Evolutionary conservation across 2,113 vertebrate genomes (phyloP), one percentile per base, ranked within the genome.

Genomic region (Atlantisia rogersi): DNA sequence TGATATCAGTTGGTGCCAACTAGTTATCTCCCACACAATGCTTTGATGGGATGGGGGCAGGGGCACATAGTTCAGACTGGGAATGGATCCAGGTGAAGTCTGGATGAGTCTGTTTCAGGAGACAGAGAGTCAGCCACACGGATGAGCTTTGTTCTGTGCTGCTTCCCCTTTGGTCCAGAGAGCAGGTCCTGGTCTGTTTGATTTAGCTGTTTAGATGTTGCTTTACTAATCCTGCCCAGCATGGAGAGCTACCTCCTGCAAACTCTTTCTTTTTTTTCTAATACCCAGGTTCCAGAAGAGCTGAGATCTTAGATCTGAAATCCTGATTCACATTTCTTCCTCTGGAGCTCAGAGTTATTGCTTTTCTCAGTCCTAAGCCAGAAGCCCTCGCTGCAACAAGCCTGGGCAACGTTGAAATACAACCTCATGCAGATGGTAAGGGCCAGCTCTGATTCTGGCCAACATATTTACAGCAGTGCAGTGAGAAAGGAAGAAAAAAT

Each of bases 391-490:
- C 25, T 82, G 50, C 63, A 95, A 85, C 70, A 87, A 82, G n/a
- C 75, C 44, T 12, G 12, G 55, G 50, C 21, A 50, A 75, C 26
- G 10, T n/a, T 95, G 67, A 97, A 94, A 95, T 95, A 94, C 67
- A 95, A 44, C 55, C 50, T 82, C 58, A 87, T 86, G 55, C 91
- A 95, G 95, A 93, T 77, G 89, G 91, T 50, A 90, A 19, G 26
- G 84, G 58, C 84, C 87, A 85, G 44, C 67, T 85, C 90, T 95
- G 74, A 55, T 73, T 92, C 70, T 76, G 93, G 74, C 84, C 87
- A 96, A 76, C 39, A 44, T 76, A 77, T 95, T 91, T 91, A 91
- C 70, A 76, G 53, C 40, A 62, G 77, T n/a, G 53, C 40, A 62
- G 77, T n/a, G 39, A 85, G 59, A 89, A 94, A 56, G 12, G 24